Evolutionary conservation across 2,888 invertebrate species (phyloP), one percentile per base, ranked within the genome.

Genomic region (Cosmia pyralina): DNA sequence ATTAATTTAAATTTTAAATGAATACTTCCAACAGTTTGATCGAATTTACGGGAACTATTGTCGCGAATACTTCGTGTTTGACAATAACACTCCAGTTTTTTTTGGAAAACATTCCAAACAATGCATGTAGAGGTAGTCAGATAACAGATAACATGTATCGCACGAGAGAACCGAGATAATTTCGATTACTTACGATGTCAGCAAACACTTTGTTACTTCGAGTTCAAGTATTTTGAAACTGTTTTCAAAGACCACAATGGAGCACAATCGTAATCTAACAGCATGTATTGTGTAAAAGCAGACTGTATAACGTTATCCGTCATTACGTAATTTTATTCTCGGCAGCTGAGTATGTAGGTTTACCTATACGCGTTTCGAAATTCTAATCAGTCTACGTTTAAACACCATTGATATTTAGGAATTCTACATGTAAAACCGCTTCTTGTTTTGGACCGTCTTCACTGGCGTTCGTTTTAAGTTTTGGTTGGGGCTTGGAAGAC

Each of bases 321-420:
- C 69, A 81, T 90, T 91, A 87, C 88, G 88, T 88, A 91, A 92
- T 88, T 88, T 88, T 88, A 89, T 89, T 84, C 86, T 87, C 88
- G 89, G 87, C 82, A 84, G 85, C 58, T 88, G 85, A 91, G 77
- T 90, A 95, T 91, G 88, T 94, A 92, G 94, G 93, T 87, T 92
- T 86, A 67, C 73, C 55, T 76, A 62, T 62, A 90, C 88, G 87
- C 89, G 90, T 93, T 92, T 92, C 88, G 90, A 92, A 91, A 93
- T 91, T 90, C 85, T 88, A 87, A 85, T 87, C 83, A 79, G 81
- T 83, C 88, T 90, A 72, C 73, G 84, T 81, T 80, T 53, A 82
- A 87, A 86, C 67, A 75, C 83, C 80, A 81, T 75, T 53, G 63
- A 65, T 69, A 60, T 78, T 63, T 65, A 17, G 11, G 52, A 72